A percentile compares a stretch with the other conserved stretches of the same genome.
phyloP scores from a whole-genome alignment of 2,888 invertebrate species.

The Catotricha subobsoleta region DNA sequence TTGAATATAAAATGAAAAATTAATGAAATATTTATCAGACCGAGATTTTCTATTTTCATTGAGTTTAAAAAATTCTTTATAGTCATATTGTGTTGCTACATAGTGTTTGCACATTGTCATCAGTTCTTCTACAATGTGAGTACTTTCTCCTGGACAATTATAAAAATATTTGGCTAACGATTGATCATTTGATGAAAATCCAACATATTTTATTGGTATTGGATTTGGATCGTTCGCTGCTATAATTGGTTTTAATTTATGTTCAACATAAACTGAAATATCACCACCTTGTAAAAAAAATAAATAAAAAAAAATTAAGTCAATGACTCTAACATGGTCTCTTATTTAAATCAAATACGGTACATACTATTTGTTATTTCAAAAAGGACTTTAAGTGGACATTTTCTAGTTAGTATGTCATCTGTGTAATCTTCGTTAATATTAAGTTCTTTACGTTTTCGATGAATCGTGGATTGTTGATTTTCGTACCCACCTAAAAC shows the following conservation, averaged over 20 bases:
- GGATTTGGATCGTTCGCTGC: conserved; percentile 2
- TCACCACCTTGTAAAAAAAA: conserved; percentile 1
- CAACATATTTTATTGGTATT: conserved; percentile 1
- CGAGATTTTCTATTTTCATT: not conserved
- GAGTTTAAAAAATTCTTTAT: not conserved
- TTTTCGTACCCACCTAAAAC: conserved; percentile 1
- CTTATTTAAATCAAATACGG: not conserved
- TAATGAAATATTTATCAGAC: not conserved
- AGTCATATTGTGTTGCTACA: not conserved
- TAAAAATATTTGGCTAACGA: conserved; percentile 1
- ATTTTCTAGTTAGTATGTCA: not conserved
- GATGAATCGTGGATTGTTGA: not conserved
- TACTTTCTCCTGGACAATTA: conserved; percentile 1
- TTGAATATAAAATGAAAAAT: not conserved
- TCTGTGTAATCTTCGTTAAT: conserved; percentile 1
- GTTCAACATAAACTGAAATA: not conserved
- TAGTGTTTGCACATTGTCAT: no score
- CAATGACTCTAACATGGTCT: not conserved
- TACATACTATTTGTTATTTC: conserved; percentile 1
- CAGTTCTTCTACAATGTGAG: no score
- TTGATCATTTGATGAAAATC: conserved; percentile 2
- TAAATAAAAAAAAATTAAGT: not conserved
- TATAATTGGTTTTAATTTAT: not conserved
- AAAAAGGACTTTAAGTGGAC: conserved; percentile 2
- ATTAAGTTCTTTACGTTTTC: not conserved